Conservation (phyloP, 37 sponge, comb jelly and placozoan species). For the Mnemiopsis leidyi region DNA sequence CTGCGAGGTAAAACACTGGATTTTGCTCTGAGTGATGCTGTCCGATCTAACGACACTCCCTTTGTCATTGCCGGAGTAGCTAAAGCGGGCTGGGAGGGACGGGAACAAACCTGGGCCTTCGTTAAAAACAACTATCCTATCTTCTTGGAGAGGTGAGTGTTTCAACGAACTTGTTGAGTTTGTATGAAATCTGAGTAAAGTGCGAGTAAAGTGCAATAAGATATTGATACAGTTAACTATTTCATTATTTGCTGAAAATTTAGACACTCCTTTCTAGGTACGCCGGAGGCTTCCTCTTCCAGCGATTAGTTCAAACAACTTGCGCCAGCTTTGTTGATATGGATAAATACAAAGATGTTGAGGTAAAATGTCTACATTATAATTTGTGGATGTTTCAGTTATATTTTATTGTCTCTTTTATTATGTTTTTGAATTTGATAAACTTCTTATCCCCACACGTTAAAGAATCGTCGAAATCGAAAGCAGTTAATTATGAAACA, state of each 20-base stretch:
- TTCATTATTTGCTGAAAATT: too few relatives aligned
- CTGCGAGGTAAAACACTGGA: slow-evolving; percentile 69
- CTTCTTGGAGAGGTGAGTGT: slow-evolving; percentile 70
- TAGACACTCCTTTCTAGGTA: slow-evolving; percentile 23
- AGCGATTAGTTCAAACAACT: neutral
- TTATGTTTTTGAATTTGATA: neutral
- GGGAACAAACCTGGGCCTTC: slow-evolving; percentile 85
- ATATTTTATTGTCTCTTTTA: too few relatives aligned
- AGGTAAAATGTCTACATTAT: too few relatives aligned
- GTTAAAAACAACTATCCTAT: slow-evolving; percentile 74
- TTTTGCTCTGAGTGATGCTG: slow-evolving; percentile 70
- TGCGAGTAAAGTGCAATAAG: too few relatives aligned
- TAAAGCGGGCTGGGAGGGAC: slow-evolving; percentile 66
- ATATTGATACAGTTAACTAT: too few relatives aligned
- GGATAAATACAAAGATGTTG: neutral
- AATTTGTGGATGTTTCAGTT: too few relatives aligned
- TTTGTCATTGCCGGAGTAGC: slow-evolving; percentile 26
- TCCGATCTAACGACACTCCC: slow-evolving; percentile 36
- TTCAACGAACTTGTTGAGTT: too few relatives aligned
- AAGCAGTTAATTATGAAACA: too few relatives aligned
- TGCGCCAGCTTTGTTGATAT: neutral
- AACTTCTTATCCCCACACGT: neutral
- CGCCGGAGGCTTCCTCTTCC: slow-evolving; percentile 41
- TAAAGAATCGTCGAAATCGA: too few relatives aligned
- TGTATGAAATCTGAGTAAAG: too few relatives aligned